Evolutionary conservation across 2,113 vertebrate genomes (phyloP).

Genomic region (Capreolus pygargus): DNA sequence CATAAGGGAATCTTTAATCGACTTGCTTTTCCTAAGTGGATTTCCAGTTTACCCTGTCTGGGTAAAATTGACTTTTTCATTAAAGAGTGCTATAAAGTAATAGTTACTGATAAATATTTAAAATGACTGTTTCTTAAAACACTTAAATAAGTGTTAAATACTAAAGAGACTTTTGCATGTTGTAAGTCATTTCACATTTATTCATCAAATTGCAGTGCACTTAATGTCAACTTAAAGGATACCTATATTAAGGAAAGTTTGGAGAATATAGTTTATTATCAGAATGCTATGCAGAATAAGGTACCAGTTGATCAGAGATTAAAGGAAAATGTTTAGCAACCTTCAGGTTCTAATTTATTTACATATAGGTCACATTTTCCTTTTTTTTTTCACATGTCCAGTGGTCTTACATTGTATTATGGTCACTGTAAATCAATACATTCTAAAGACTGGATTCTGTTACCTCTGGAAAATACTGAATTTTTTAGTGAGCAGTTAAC

Average conservation of each 20-base stretch:
- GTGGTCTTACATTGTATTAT: not conserved
- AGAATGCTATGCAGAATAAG: not conserved
- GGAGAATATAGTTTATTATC: not conserved
- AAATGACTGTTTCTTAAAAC: constrained; percentile 1
- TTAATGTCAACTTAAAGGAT: not conserved
- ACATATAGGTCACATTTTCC: not conserved
- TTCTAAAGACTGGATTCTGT: not conserved
- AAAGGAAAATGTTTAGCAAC: not conserved
- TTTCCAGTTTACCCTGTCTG: not conserved
- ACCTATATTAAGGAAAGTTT: not conserved
- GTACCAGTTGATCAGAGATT: not conserved
- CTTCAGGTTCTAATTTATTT: not conserved
- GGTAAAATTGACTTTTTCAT: not conserved
- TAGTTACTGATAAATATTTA: constrained; percentile 4
- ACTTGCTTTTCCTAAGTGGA: not conserved
- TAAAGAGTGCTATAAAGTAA: not conserved
- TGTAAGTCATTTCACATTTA: not conserved
- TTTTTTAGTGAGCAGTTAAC: not conserved
- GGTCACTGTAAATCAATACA: not conserved
- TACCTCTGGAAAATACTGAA: not conserved
- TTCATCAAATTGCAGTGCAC: not conserved
- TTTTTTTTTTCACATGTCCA: not conserved
- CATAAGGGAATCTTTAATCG: not conserved
- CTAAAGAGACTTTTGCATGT: not conserved
- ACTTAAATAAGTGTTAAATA: not conserved